These are phyloP conservation scores for Folsomia manolachei DNA, from an alignment of 2,888 invertebrate genomes.

Conservation along the genomic window DNA sequence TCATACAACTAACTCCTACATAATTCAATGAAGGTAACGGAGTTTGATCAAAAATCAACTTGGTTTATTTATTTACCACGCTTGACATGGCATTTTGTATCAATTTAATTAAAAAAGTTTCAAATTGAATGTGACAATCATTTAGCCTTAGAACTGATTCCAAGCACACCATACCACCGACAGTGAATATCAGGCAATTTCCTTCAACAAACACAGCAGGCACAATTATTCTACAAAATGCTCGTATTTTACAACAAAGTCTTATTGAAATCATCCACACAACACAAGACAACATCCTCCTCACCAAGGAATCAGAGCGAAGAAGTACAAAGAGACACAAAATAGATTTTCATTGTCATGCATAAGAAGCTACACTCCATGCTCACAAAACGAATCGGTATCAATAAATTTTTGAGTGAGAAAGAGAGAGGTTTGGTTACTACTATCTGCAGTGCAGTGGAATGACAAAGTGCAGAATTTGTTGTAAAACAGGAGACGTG, in stretches of 20 bases:
- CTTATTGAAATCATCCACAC: not conserved
- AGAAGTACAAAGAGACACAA: constrained; percentile 16
- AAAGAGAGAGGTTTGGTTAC: too few species aligned
- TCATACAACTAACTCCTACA: too few species aligned
- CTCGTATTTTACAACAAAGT: not conserved
- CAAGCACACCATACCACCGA: not conserved
- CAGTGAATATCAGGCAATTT: not conserved
- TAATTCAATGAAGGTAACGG: too few species aligned
- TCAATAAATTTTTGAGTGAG: too few species aligned
- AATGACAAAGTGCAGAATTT: not conserved
- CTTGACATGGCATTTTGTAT: not conserved
- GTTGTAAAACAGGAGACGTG: constrained; percentile 16
- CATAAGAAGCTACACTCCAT: too few species aligned
- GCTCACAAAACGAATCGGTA: constrained; percentile 2
- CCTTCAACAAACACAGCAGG: constrained; percentile 6
- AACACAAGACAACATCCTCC: not conserved
- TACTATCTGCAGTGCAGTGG: too few species aligned
- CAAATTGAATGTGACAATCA: not conserved
- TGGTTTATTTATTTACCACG: too few species aligned
- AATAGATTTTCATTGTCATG: constrained; percentile 16
- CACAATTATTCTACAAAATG: not conserved
- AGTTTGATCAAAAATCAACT: too few species aligned
- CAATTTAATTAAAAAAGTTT: not conserved
- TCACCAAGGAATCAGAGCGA: not conserved
- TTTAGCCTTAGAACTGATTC: not conserved